Conservation (phyloP, 1,140 invertebrate species). For the Drosophila kepulauana region DNA sequence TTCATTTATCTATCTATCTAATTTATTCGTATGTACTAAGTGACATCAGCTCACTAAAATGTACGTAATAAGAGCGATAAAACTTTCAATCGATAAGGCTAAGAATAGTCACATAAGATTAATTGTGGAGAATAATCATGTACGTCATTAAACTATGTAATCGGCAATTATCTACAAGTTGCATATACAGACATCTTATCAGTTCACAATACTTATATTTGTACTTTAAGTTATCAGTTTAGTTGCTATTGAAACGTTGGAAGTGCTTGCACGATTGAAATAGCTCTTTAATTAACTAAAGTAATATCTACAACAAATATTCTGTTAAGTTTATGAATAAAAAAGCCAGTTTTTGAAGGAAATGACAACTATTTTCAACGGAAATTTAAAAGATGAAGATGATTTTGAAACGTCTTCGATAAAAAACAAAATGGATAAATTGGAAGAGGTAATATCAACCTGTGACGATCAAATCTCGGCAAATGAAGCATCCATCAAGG, state of each 20-base stretch:
- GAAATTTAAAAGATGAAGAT: not conserved
- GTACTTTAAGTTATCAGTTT: slow-evolving; percentile 33
- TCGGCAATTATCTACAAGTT: slow-evolving; percentile 10
- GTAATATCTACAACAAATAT: not conserved
- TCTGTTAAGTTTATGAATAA: not conserved
- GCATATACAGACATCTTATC: slow-evolving; percentile 24
- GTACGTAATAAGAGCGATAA: slow-evolving; percentile 11
- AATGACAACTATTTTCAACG: slow-evolving; percentile 9
- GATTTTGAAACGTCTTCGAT: slow-evolving; percentile 7
- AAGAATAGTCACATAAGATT: slow-evolving; percentile 8
- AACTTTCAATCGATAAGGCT: slow-evolving; percentile 26
- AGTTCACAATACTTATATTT: slow-evolving; percentile 1
- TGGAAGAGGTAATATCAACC: slow-evolving; percentile 7
- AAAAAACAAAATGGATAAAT: slow-evolving; percentile 20
- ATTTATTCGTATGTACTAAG: slow-evolving; percentile 1
- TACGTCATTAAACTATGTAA: slow-evolving; percentile 21
- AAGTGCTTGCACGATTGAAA: slow-evolving; percentile 15
- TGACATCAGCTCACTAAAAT: slow-evolving; percentile 20
- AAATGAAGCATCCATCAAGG: slow-evolving; percentile 3
- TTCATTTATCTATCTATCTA: not conserved
- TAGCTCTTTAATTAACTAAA: not conserved
- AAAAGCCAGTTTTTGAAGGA: not conserved
- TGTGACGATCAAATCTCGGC: slow-evolving; percentile 16
- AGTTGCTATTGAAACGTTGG: slow-evolving; percentile 23
- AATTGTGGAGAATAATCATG: slow-evolving; percentile 20